A percentile compares a stretch with the other conserved stretches of the same genome.
phyloP scores from a whole-genome alignment of 2,888 invertebrate species.

The Campoplex capitator region DNA sequence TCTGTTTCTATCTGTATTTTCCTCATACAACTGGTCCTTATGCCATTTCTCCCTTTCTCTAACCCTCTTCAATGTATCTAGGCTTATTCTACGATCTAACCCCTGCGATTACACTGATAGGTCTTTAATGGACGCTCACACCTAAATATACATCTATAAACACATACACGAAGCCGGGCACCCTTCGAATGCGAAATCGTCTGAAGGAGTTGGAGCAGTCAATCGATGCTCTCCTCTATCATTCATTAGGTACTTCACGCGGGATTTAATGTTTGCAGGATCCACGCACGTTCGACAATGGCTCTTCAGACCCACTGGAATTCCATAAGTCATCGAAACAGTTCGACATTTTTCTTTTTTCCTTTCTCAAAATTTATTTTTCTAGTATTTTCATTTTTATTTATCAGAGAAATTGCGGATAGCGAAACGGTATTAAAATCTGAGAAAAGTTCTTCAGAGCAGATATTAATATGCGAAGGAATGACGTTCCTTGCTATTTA shows the following conservation, averaged over 20 bases:
- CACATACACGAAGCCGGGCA: neutral
- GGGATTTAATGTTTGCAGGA: constrained; percentile 44
- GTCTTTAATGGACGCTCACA: constrained; percentile 67
- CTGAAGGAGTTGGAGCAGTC: constrained; percentile 69
- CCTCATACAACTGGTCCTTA: constrained; percentile 58
- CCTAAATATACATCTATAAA: constrained; percentile 16
- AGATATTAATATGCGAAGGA: neutral
- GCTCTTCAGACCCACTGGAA: constrained; percentile 2
- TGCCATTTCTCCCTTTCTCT: constrained; percentile 56
- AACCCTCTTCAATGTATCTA: constrained; percentile 66
- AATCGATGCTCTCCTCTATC: constrained; percentile 66
- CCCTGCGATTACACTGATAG: constrained; percentile 70
- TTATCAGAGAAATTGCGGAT: neutral
- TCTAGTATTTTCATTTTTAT: neutral
- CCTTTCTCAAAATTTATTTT: neutral
- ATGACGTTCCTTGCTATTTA: neutral
- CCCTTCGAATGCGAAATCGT: constrained; percentile 71
- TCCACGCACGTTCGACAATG: constrained; percentile 8
- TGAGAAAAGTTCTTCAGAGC: neutral
- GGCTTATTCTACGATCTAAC: constrained; percentile 70
- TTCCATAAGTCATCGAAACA: constrained; percentile 9
- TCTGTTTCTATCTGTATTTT: constrained; percentile 36
- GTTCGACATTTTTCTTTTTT: neutral
- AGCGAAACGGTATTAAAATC: neutral
- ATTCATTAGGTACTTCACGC: constrained; percentile 58